Conservation (phyloP, 1,140 invertebrate genomes). For the Whitmania pigra region DNA sequence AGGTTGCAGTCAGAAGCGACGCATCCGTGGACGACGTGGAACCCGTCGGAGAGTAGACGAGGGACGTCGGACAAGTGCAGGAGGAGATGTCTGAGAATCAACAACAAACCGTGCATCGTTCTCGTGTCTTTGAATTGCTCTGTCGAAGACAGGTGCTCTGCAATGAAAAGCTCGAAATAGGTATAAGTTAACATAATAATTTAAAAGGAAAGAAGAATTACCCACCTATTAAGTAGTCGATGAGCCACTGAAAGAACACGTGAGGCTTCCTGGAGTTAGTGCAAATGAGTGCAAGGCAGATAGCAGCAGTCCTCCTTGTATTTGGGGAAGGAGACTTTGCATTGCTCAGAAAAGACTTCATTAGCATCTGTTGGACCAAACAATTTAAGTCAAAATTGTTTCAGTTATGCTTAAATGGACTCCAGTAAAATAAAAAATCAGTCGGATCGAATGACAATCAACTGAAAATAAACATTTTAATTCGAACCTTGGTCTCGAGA, state of each 20-base stretch:
- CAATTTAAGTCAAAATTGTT: too few species aligned
- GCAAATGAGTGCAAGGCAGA: conserved; percentile 53
- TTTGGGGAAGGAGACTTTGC: conserved; percentile 50
- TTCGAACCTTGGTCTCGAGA: conserved; percentile 49
- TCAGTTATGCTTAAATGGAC: too few species aligned
- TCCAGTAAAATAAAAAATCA: too few species aligned
- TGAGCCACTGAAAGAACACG: conserved; percentile 50
- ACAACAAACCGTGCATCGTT: conserved; percentile 52
- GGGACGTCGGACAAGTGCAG: conserved; percentile 43
- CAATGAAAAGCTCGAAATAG: background rate
- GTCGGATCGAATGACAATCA: conserved; percentile 29
- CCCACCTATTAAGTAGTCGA: conserved; percentile 44
- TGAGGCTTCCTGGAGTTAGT: conserved; percentile 52
- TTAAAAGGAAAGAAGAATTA: background rate
- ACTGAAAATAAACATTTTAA: conserved; percentile 1
- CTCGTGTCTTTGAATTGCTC: conserved; percentile 33
- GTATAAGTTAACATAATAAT: background rate
- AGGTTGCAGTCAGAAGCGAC: conserved; percentile 19
- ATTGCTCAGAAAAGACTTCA: conserved; percentile 56
- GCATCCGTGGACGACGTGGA: conserved; percentile 26
- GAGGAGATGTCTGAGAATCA: conserved; percentile 52
- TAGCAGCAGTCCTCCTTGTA: conserved; percentile 53
- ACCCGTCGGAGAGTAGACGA: conserved; percentile 23
- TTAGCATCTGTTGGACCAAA: conserved; percentile 49
- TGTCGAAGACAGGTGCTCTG: background rate